Conservation (phyloP, 2,113 vertebrate species). For the Serilophus lunatus region DNA sequence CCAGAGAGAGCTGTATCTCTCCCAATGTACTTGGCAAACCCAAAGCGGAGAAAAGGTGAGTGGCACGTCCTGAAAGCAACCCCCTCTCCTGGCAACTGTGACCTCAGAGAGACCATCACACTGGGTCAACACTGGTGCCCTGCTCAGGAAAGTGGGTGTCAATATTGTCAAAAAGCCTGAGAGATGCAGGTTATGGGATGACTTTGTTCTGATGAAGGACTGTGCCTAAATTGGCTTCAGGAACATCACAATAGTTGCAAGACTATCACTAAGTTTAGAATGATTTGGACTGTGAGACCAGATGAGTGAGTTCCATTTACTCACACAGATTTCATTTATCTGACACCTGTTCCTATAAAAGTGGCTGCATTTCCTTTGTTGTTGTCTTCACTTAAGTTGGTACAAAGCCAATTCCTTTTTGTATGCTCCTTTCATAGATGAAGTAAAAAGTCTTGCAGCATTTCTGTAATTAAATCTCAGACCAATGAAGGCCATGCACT, state of each 20-base stretch:
- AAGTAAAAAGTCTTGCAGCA: not conserved
- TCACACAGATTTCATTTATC: not conserved
- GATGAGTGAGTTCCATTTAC: not conserved
- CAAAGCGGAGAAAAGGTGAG: not conserved
- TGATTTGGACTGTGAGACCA: not conserved
- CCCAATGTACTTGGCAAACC: not conserved
- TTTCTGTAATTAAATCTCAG: not conserved
- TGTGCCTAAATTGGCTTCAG: not conserved
- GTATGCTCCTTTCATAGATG: not conserved
- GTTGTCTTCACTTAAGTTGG: not conserved
- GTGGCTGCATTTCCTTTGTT: not conserved
- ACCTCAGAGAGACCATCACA: not conserved
- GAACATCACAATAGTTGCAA: not conserved
- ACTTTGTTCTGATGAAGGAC: not conserved
- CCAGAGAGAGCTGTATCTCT: not conserved
- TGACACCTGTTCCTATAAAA: not conserved
- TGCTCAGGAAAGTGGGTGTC: not conserved
- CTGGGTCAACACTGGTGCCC: fast-evolving
- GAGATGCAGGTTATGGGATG: not conserved
- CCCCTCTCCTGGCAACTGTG: fast-evolving
- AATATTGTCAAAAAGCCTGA: not conserved
- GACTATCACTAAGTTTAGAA: not conserved
- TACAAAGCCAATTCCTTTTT: not conserved
- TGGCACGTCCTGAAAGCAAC: no score
- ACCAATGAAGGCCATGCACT: not conserved